These are phyloP conservation scores for Plagiodera versicolora DNA, from an alignment of 2,888 invertebrate species.

Conservation along the genomic window DNA sequence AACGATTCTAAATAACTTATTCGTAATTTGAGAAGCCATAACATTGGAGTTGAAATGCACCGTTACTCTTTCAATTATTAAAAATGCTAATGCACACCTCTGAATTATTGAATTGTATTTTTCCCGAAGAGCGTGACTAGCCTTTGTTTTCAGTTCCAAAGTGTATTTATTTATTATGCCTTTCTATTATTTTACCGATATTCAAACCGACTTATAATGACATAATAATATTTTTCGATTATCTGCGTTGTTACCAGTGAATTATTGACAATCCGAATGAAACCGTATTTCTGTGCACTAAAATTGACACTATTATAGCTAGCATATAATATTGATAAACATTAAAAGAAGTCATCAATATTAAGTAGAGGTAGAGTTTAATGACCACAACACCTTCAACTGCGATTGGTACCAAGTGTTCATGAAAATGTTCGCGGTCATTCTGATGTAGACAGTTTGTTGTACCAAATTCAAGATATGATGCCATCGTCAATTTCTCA, in stretches of 20 bases:
- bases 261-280: neutral
- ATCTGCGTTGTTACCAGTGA: neutral
- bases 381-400: no score
- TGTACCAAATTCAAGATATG: no score
- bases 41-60: neutral
- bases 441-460: no score
- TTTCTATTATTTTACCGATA: constrained; percentile 1
- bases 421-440: no score
- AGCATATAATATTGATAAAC: no score
- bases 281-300: neutral
- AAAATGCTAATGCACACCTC: constrained; percentile 7
- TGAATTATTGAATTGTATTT: constrained; percentile 8
- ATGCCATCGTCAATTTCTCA: no score
- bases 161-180: neutral
- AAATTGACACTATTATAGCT: neutral
- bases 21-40: neutral
- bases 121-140: neutral
- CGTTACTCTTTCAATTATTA: constrained; percentile 10
- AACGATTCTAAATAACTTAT: neutral
- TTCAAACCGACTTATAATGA: neutral
- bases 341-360: no score
- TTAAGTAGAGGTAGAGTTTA: neutral
- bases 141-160: neutral
- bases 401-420: no score
- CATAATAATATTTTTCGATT: neutral